Percentiles rank a stretch among this genome's conserved stretches.
Conservation (phyloP, 2,113 vertebrate genomes). For the Centropus unirufus region DNA sequence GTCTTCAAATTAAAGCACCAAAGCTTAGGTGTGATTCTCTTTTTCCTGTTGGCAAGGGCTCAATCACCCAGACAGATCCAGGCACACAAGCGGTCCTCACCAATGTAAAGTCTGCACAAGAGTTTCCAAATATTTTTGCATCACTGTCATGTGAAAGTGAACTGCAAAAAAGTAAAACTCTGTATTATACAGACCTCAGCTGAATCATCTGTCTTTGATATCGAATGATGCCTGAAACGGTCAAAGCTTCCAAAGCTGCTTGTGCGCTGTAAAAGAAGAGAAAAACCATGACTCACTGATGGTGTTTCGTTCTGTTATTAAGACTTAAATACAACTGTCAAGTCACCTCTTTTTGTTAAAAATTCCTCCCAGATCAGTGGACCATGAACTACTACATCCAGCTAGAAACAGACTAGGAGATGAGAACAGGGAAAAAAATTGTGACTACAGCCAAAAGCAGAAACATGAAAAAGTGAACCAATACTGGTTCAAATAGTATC, state of each 20-base stretch:
- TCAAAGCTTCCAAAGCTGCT: conserved; percentile 84
- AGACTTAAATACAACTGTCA: neutral
- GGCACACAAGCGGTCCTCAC: neutral
- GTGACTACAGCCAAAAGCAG: neutral
- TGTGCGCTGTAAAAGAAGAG: conserved; percentile 72
- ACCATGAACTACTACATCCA: neutral
- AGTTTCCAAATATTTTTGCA: neutral
- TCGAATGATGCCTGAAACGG: conserved; percentile 65
- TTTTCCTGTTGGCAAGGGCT: neutral
- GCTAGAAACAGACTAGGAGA: neutral
- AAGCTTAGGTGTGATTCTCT: neutral
- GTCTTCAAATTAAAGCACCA: neutral
- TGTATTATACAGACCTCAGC: conserved; percentile 64
- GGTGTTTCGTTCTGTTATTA: neutral
- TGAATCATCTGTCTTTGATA: conserved; percentile 72
- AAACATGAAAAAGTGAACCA: neutral
- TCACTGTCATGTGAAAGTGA: neutral
- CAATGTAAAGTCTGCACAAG: neutral
- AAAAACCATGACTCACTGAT: neutral
- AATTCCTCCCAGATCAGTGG: neutral
- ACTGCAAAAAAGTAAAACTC: neutral
- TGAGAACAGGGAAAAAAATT: neutral
- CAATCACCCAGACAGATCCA: neutral
- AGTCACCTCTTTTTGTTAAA: neutral
- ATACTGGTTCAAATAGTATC: neutral